Percentiles rank a stretch among this genome's conserved stretches.
These are phyloP conservation scores for Geopemphigus sp. DNA, from an alignment of 1,140 invertebrate species.

Conservation along the genomic window DNA sequence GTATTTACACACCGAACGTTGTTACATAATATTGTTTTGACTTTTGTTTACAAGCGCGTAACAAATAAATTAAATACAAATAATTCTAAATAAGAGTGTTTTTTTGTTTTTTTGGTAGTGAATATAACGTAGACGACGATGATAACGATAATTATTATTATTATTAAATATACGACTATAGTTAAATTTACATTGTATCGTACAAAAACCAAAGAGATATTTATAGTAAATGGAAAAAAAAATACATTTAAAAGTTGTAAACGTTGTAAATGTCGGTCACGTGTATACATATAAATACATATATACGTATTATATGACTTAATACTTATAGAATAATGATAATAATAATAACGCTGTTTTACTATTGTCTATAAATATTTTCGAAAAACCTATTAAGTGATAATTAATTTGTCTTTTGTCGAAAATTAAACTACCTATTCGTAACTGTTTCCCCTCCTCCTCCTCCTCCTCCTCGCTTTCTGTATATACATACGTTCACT, in stretches of 20 bases:
- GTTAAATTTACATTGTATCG: conserved; percentile 28
- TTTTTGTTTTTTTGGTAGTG: conserved; percentile 44
- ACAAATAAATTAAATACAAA: conserved; percentile 36
- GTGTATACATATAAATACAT: not conserved
- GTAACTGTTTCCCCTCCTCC: not conserved
- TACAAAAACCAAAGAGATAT: conserved; percentile 42
- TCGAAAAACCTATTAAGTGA: not conserved
- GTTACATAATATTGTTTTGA: conserved; percentile 30
- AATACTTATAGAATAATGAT: conserved; percentile 14
- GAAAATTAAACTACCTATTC: conserved; percentile 22
- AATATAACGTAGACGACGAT: conserved; percentile 28
- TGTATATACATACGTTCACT: too few relatives aligned
- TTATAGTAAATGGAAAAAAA: conserved; percentile 30
- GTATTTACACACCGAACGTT: conserved; percentile 32
- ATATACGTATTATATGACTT: conserved; percentile 29
- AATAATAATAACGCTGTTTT: conserved; percentile 31
- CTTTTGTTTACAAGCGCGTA: conserved; percentile 30
- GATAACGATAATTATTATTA: not conserved
- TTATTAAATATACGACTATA: conserved; percentile 41
- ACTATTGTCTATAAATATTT: conserved; percentile 31
- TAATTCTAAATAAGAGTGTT: conserved; percentile 42
- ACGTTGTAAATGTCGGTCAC: conserved; percentile 16
- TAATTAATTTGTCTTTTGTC: conserved; percentile 24
- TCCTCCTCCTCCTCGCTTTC: too few relatives aligned
- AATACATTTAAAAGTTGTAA: conserved; percentile 33